Evolutionary conservation across 2,888 invertebrate species (phyloP), one percentile per base, ranked within the genome.

Genomic region (Pyrrhosoma nymphula): DNA sequence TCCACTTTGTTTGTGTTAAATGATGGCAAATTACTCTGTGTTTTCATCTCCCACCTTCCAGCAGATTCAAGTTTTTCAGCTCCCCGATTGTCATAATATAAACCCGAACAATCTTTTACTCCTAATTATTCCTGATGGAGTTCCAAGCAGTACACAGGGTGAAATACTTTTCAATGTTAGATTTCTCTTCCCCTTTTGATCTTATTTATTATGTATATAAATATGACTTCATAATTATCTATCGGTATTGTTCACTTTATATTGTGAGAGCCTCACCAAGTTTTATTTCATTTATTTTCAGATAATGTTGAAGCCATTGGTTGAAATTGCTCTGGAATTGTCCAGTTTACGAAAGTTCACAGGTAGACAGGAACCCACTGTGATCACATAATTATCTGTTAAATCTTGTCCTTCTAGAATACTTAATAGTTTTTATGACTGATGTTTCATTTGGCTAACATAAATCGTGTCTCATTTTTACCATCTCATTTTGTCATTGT

Each of bases 311-410:
- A 98, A 98, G 96, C 99, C 99, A 0, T 97, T 99, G 89, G 98
- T 99, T 39, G 98, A 98, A 95, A 98, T 99, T 95, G 99, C 99
- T 0, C 97, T 99, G 95, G 97, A 98, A 96, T 97, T 99, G 88
- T 98, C 99, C 0, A 98, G 98, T 96, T 97, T 99, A 95, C 97
- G 98, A 96, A 98, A 98, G 96, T 98, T 98, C 97, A 99, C 99
- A 4, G 99, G 99, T 14, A 98, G 99, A 91, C 98, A 98, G 96
- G 98, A 98, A 47, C 99, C 99, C 95, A 99, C 99, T 95, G 99
- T 99, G 96, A 99, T 99, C 97, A 99, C 99, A 96, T 99, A 98
- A 97, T 95, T 56, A 56, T 93, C 69, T 93, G 93, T 93, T 93
- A 75, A 63, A 93, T 69, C 39, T 47, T 47, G 55, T 93, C 30